Evolutionary conservation across 2,113 vertebrate genomes (phyloP), one percentile per base, ranked within the genome.

Genomic region (Notothenia rossii): DNA sequence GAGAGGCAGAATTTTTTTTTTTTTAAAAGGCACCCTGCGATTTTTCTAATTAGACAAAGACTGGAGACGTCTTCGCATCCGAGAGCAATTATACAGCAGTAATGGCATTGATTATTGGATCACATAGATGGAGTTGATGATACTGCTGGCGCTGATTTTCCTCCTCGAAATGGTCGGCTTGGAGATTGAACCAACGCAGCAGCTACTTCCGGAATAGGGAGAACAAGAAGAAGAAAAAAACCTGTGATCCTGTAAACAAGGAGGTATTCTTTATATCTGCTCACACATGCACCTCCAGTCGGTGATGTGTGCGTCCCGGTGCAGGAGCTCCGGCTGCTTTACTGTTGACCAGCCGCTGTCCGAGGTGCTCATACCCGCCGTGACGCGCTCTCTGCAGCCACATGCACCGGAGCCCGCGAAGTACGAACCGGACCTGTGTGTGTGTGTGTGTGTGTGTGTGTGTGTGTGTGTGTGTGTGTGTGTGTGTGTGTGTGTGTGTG

Each of bases 101-200:
- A 62, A 86, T 49, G 80, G 65, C 83, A 84, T 85, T 78, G 89
- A 87, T 79, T 78, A 84, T 61, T 63, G 86, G 87, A 85, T 86
- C 91, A 78, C 79, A 85, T 82, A 75, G 69, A 87, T 75, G 89
- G 77, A 73, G 86, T 74, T 83, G 89, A 71, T 86, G 84, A 86
- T 79, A 33, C 68, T 79, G 83, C 86, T 88, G 76, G 59, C 68
- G 84, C 78, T 81, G 75, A 20, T 84, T 90, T 91, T 82, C 76
- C 90, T 85, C 91, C 89, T 93, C 90, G 91, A 94, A 94, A 96
- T 94, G 93, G 93, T 94, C 92, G 93, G 88, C 89, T 92, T 79
- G 83, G 77, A 91, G 85, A 91, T 83, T 85, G 89, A 92, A 92
- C 90, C 92, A 86, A 92, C 88, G 92, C 91, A 94, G 93, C 90